phyloP scores from a whole-genome alignment of 2,113 vertebrate genomes.

The Hemichromis elongatus region DNA sequence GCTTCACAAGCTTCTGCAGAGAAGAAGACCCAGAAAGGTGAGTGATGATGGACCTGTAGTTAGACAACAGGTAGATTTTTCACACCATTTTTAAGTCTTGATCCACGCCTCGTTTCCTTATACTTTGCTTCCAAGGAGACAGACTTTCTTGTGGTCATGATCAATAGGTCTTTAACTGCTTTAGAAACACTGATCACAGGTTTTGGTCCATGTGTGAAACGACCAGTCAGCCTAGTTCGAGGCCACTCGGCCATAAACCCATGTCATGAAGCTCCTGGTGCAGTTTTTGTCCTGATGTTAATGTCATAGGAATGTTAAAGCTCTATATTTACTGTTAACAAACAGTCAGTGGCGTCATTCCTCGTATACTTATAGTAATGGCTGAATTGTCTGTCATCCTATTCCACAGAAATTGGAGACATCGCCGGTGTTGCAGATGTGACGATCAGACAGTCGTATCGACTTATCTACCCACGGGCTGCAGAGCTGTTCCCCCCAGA shows the following conservation, averaged over 20 bases:
- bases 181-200: background rate
- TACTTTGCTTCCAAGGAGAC: background rate
- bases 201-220: background rate
- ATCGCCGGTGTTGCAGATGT: slow-evolving; percentile 99
- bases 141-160: background rate
- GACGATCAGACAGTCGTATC: slow-evolving; percentile 95
- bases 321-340: background rate
- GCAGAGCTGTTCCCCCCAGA: slow-evolving; percentile 95
- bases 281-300: background rate
- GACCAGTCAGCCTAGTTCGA: background rate
- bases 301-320: background rate
- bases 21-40: slow-evolving; percentile 98
- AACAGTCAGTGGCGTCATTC: background rate
- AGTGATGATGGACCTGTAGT: background rate
- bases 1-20: slow-evolving; percentile 97
- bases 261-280: background rate
- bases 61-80: background rate
- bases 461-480: slow-evolving; percentile 96
- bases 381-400: background rate
- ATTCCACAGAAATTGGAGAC: slow-evolving; percentile 90
- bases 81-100: background rate
- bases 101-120: background rate
- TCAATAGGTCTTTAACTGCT: background rate
- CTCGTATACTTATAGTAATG: background rate
- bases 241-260: rapidly evolving